Base-by-base conservation (phyloP, 2,888 invertebrate genomes). In the Odontocolon sp. region DNA sequence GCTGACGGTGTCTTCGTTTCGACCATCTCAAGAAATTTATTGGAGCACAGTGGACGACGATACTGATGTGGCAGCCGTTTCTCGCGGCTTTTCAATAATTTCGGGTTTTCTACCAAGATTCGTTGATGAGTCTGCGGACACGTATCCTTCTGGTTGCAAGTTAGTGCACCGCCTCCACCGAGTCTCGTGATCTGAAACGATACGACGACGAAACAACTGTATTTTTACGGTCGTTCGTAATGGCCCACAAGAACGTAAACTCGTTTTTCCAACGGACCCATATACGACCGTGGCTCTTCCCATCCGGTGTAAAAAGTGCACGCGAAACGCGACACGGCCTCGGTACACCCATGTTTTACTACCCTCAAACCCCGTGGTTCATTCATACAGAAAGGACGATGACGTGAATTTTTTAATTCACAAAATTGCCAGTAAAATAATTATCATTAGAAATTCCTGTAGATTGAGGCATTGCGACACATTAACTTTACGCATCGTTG, bases 21-120 rank as follows among this genome's bases (percentile, higher is more conserved):
- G 31, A 88, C 86, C 89, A 89, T 88, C 21, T 28, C 80, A 26
- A 14, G 16, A 42, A 77, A 74, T 78, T 79, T 75, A 77, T 72
- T 61, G 45, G 38, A 54, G 47, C 33, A 45, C 9, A 67, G 36
- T 18, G 28, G 28, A 40, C 57, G 31, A 33, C 31, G 47, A 45
- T 42, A 40, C 45, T n/a, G 28, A 42, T 54, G 56, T 16, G 36
- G 52, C 23, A 38, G 36, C 21, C 69, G 26, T 14, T 9, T 40
- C 52, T 45, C 33, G 23, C 16, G 54, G 54, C 36, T 66, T 26
- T 33, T 79, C 33, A 77, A 77, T 77, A 73, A 79, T 79, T 73
- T 77, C 63, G 38, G 18, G 3, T 47, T 36, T 38, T 14, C 56
- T 28, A n/a, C 18, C 18, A 31, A 11, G 56, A 68, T 61, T 66